Evolutionary conservation across 2,797 vertebrate species (phyloP).

Genomic region (Furcifer pardalis): DNA sequence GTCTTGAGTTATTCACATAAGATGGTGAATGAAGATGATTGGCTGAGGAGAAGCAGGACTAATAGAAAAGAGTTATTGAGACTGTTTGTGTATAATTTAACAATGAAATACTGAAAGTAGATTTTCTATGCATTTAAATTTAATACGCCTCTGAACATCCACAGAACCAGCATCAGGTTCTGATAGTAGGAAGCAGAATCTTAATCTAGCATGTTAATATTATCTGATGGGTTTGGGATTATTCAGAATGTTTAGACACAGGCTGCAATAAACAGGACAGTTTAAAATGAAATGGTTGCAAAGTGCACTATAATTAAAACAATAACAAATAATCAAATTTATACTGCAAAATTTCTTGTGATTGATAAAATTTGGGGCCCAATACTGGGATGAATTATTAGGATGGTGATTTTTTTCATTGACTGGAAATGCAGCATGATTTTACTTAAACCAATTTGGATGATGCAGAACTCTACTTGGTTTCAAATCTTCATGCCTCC

Average conservation of each 20-base stretch:
- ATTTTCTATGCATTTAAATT: slow-evolving; percentile 29
- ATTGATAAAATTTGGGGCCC: neutral
- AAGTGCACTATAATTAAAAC: neutral
- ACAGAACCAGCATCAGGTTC: neutral
- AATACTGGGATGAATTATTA: neutral
- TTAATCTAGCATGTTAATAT: neutral
- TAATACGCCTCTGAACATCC: slow-evolving; percentile 6
- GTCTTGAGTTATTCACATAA: slow-evolving; percentile 74
- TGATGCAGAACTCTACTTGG: no score
- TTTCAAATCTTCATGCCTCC: neutral
- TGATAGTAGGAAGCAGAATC: neutral
- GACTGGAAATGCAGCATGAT: neutral
- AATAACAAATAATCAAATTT: neutral
- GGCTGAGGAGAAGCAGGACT: slow-evolving; percentile 50
- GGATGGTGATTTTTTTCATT: neutral
- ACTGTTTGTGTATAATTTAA: slow-evolving; percentile 48
- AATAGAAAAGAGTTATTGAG: slow-evolving; percentile 55
- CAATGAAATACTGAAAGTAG: slow-evolving; percentile 32
- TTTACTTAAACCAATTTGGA: no score
- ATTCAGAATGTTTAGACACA: neutral
- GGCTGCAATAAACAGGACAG: slow-evolving; percentile 4
- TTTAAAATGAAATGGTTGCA: neutral
- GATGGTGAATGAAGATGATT: slow-evolving; percentile 67
- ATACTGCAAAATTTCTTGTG: neutral
- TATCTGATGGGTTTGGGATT: neutral